Evolutionary conservation across 2,888 invertebrate species (phyloP).

Genomic region (Nomada lathburiana): DNA sequence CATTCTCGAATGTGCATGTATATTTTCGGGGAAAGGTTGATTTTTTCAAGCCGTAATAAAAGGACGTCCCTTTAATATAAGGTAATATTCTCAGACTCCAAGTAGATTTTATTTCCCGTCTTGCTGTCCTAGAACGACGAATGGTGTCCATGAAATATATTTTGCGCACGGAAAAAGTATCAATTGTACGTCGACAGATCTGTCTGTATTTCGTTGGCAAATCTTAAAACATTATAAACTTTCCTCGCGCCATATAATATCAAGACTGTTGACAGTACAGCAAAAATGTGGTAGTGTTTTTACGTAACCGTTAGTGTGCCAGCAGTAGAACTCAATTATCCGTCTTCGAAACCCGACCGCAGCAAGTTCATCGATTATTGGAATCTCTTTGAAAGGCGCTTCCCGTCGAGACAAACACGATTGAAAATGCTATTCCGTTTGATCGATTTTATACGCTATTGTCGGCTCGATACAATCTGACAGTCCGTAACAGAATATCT

Average conservation of each 20-base stretch:
- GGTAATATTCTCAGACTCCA: too few relatives aligned
- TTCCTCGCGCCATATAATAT: neutral
- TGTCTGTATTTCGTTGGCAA: too few relatives aligned
- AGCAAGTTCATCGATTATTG: slow-evolving; percentile 25
- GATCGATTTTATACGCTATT: slow-evolving; percentile 30
- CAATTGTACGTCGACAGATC: too few relatives aligned
- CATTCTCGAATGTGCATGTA: too few relatives aligned
- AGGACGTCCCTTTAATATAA: too few relatives aligned
- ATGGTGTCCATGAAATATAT: too few relatives aligned
- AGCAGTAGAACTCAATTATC: slow-evolving; percentile 6
- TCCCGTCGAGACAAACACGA: slow-evolving; percentile 20
- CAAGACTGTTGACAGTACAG: neutral
- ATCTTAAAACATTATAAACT: too few relatives aligned
- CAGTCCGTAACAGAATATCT: slow-evolving; percentile 20
- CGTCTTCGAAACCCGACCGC: slow-evolving; percentile 2
- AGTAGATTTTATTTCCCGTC: too few relatives aligned
- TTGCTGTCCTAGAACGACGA: too few relatives aligned
- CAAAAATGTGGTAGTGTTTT: neutral
- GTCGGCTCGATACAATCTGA: slow-evolving; percentile 22
- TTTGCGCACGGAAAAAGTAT: too few relatives aligned
- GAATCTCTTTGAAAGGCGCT: slow-evolving; percentile 4
- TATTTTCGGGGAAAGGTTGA: too few relatives aligned
- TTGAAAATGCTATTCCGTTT: slow-evolving; percentile 22
- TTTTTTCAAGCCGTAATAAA: too few relatives aligned
- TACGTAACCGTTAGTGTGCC: neutral